A percentile compares a stretch with the other conserved stretches of the same genome.
Conservation (phyloP, 1,140 invertebrate genomes). For the Helicorthomorpha holstii region DNA sequence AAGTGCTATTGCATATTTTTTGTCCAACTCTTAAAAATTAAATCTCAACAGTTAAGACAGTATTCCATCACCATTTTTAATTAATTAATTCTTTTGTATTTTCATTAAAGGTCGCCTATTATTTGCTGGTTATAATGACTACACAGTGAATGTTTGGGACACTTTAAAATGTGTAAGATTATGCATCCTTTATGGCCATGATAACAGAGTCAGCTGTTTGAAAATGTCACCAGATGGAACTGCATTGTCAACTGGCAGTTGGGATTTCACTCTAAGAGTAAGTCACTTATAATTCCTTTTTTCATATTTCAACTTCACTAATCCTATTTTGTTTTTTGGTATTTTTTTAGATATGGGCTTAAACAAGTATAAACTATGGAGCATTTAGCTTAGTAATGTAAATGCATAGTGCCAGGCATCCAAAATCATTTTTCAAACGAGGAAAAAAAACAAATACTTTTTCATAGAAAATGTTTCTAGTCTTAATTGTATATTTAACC, state of each 20-base stretch:
- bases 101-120: conserved; percentile 55
- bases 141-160: conserved; percentile 98
- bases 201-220: conserved; percentile 89
- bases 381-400: too few relatives aligned
- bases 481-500: too few relatives aligned
- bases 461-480: too few relatives aligned
- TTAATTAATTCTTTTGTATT: conserved; percentile 1
- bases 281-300: too few relatives aligned
- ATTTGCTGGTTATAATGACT: conserved; percentile 98
- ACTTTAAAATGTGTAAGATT: conserved; percentile 82
- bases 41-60: background rate
- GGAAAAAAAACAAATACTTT: too few relatives aligned
- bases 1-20: too few relatives aligned
- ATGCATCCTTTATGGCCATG: conserved; percentile 88
- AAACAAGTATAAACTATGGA: too few relatives aligned
- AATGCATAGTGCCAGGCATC: too few relatives aligned
- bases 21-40: background rate
- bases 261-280: conserved; percentile 92
- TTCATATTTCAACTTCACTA: background rate
- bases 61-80: background rate
- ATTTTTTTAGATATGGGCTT: conserved; percentile 8
- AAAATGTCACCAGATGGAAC: conserved; percentile 95
- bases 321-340: background rate
- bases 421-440: too few relatives aligned
- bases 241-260: conserved; percentile 89